Evolutionary conservation across 2,888 invertebrate genomes (phyloP).

Genomic region (Buathra laborator): DNA sequence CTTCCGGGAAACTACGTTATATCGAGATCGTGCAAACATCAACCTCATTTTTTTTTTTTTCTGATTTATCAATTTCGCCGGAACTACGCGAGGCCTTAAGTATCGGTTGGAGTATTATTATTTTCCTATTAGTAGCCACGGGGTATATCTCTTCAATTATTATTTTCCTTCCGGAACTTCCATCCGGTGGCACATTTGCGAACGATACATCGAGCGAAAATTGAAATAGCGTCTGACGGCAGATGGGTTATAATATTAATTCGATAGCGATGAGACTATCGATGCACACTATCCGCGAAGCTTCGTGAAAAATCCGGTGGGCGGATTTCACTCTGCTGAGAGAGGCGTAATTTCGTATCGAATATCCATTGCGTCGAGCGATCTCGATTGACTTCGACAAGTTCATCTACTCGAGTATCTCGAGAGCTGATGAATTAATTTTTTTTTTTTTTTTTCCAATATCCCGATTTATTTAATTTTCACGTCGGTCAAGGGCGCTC

Average conservation of each 20-base stretch:
- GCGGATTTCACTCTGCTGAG: constrained; percentile 49
- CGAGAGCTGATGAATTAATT: constrained; percentile 23
- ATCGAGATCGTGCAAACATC: too few species aligned
- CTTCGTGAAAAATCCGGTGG: constrained; percentile 52
- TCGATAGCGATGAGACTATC: constrained; percentile 51
- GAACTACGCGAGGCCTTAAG: too few species aligned
- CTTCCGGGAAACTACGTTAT: too few species aligned
- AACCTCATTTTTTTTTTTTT: too few species aligned
- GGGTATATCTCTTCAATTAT: not conserved
- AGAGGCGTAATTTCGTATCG: constrained; percentile 64
- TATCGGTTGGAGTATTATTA: too few species aligned
- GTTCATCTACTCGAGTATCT: not conserved
- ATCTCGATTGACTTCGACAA: constrained; percentile 13
- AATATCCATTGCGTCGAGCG: constrained; percentile 12
- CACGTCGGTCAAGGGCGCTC: constrained; percentile 19
- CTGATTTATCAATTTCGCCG: too few species aligned
- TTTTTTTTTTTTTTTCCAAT: constrained; percentile 3
- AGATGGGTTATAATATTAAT: constrained; percentile 44
- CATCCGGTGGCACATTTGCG: not conserved
- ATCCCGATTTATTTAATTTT: not conserved
- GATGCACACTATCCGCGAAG: not conserved
- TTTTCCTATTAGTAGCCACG: too few species aligned
- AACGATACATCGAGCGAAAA: constrained; percentile 12
- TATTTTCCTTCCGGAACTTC: not conserved
- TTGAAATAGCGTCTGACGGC: not conserved